Base-by-base conservation (phyloP, 2,113 vertebrate genomes). In the Dendropsophus ebraccatus region DNA sequence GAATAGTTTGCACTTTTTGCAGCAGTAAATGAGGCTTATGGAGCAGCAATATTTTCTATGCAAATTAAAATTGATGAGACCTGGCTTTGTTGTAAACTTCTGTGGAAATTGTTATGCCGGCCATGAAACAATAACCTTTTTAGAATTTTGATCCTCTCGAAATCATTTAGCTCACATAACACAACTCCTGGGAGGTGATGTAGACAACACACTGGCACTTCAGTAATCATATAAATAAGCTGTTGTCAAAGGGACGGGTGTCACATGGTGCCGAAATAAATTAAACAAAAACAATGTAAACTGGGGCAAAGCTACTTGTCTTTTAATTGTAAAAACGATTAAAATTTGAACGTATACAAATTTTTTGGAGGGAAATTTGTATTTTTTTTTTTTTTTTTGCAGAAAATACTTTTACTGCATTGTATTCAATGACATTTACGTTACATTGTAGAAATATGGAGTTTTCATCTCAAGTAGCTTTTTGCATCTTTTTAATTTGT, bases 121-220 rank as follows among this genome's bases (percentile, higher is more conserved):
- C 8, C 67, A 23, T 9, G 8, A 21, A 41, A 70, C 32, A 70
- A 35, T 19, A 41, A 25, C 12, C 4, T 49, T 76, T 50, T 49
- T 25, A 52, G n/a, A 52, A 76, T 19, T 25, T 49, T 50, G n/a
- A 25, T 28, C 69, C 49, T 74, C 49, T 11, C 73, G 16, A 76
- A 52, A 52, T 52, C 41, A 30, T 76, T 76, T 76, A 76, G 73
- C 73, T 76, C 73, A 50, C 47, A 52, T 45, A 49, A 76, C 0
- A 76, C 25, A 52, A 76, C 73, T 76, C 13, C 45, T 52, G 73
- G 73, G 45, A 76, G n/a, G 47, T 50, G 73, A 76, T 76, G 16
- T 76, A 76, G 45, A 49, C 73, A 76, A 52, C 23, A 76, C 67
- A 70, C 67, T 70, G 67, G 19, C 25, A 76, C 47, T 76, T 76